Evolutionary conservation across 37 sponge, comb jelly and placozoan genomes (phyloP).

Genomic region (Lycopodina hypogea): DNA sequence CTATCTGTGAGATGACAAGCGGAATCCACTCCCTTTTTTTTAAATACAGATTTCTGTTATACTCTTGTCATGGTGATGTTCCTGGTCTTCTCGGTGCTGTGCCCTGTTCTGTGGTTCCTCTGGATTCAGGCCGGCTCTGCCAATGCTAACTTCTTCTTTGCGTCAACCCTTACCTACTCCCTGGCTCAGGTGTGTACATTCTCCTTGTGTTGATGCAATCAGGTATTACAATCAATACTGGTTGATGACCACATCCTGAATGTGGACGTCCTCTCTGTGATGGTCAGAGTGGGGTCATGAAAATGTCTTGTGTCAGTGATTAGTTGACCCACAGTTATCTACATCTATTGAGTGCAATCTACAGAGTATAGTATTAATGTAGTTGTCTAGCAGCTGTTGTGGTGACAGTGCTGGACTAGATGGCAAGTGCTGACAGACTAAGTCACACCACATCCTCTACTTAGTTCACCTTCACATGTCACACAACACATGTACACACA

Average conservation of each 20-base stretch:
- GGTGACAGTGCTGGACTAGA: too few relatives aligned
- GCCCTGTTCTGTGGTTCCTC: slow-evolving; percentile 92
- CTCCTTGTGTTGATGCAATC: neutral
- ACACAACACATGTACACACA: too few relatives aligned
- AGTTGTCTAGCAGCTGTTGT: too few relatives aligned
- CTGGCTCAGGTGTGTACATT: slow-evolving; percentile 70
- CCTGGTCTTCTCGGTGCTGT: slow-evolving; percentile 62
- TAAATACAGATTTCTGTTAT: slow-evolving; percentile 67
- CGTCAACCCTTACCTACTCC: slow-evolving; percentile 77
- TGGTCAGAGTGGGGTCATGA: too few relatives aligned
- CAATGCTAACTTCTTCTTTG: slow-evolving; percentile 99
- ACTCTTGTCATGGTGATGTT: slow-evolving; percentile 75
- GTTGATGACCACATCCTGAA: neutral
- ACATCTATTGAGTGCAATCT: too few relatives aligned
- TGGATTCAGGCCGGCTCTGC: slow-evolving; percentile 95
- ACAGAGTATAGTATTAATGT: too few relatives aligned
- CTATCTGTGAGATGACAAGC: too few relatives aligned
- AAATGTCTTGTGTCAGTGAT: too few relatives aligned
- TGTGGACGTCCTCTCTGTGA: neutral
- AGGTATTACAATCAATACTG: neutral
- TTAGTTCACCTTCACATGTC: neutral
- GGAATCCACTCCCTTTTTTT: neutral
- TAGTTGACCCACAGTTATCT: too few relatives aligned
- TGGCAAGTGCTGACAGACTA: too few relatives aligned
- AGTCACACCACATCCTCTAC: too few relatives aligned